Evolutionary conservation across 1,140 invertebrate genomes (phyloP).

Genomic region (Panagrolaimus sp.): DNA sequence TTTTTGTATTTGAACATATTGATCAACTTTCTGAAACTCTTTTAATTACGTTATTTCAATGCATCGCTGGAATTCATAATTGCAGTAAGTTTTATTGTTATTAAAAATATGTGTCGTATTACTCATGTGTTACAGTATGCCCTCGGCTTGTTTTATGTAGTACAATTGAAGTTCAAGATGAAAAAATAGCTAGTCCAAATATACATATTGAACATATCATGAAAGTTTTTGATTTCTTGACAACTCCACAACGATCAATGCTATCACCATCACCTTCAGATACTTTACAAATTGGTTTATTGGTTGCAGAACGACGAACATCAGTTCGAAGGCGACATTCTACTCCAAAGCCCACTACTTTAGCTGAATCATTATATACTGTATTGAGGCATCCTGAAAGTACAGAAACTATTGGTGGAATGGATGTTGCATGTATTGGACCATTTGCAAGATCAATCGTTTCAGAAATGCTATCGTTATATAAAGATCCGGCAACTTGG

Average conservation of each 20-base stretch:
- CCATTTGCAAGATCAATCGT: conserved; percentile 15
- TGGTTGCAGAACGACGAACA: background rate
- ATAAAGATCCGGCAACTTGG: conserved; percentile 24
- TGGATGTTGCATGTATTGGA: conserved; percentile 21
- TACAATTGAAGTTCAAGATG: background rate
- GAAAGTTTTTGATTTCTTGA: background rate
- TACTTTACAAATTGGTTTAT: background rate
- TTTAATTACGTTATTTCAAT: background rate
- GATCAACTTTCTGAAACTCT: conserved; percentile 32
- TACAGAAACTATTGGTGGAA: conserved; percentile 1
- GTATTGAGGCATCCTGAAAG: conserved; percentile 1
- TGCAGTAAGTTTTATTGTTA: conserved; percentile 5
- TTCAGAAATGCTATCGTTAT: background rate
- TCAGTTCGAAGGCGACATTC: background rate
- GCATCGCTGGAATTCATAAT: conserved; percentile 19
- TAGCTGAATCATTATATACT: background rate
- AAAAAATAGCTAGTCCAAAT: background rate
- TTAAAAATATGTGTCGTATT: too few species aligned
- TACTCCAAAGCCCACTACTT: conserved; percentile 10
- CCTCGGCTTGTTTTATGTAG: background rate
- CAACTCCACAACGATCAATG: background rate
- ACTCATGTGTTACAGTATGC: background rate
- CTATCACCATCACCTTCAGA: background rate
- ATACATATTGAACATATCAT: background rate
- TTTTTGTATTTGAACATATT: conserved; percentile 37